Percentiles rank a stretch among this genome's conserved stretches.
Conservation (phyloP, 2,888 invertebrate species). For the Chironomus tentans region DNA sequence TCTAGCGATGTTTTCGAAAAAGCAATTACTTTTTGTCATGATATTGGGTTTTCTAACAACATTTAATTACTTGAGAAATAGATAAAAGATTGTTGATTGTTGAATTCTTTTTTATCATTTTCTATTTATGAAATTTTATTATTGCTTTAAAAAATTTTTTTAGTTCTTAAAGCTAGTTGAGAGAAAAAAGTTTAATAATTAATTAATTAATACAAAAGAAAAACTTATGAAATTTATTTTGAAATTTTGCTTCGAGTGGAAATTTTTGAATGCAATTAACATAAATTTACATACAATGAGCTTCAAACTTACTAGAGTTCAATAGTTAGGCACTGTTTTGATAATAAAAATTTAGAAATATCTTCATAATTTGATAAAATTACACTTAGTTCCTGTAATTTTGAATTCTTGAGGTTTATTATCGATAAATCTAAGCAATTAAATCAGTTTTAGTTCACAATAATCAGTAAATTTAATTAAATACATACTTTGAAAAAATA, state of each 20-base stretch:
- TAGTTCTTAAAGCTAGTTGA: not conserved
- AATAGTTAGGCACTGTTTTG: no score
- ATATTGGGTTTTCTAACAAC: constrained; percentile 8
- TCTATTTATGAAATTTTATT: not conserved
- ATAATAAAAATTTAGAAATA: no score
- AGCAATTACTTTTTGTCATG: constrained; percentile 5
- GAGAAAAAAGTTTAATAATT: not conserved
- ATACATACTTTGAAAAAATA: no score
- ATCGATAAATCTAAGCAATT: no score
- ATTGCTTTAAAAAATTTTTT: not conserved
- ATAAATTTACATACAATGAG: no score
- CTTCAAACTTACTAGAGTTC: no score
- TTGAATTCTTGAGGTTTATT: no score
- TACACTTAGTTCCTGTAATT: no score
- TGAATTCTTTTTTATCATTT: not conserved
- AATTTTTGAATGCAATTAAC: no score
- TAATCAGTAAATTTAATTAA: no score
- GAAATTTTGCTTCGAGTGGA: not conserved
- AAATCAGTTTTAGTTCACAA: no score
- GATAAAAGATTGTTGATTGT: not conserved
- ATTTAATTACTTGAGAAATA: constrained; percentile 9
- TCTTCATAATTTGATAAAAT: no score
- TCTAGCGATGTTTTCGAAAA: constrained; percentile 12
- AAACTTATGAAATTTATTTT: not conserved
- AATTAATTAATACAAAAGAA: not conserved